phyloP scores from a whole-genome alignment of 2,113 vertebrate genomes.

The Clarias batrachus region DNA sequence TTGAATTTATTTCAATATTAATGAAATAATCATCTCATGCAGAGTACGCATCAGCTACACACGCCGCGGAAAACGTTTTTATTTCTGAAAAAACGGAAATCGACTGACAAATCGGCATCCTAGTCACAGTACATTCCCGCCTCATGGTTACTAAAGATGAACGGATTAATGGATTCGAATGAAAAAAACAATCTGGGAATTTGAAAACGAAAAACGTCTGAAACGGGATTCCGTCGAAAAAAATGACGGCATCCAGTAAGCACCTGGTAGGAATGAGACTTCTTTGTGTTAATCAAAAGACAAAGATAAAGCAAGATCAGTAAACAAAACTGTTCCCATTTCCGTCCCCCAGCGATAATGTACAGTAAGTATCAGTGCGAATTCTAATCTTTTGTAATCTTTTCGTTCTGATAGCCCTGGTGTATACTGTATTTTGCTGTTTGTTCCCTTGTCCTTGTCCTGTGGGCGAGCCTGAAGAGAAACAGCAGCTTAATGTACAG shows the following conservation, averaged over 20 bases:
- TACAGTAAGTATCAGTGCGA: not conserved
- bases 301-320: not conserved
- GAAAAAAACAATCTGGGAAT: not conserved
- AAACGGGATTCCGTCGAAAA: not conserved
- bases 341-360: not conserved
- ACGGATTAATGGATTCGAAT: not conserved
- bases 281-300: not conserved
- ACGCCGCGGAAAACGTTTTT: not conserved
- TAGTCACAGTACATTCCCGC: not conserved
- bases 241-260: not conserved
- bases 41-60: not conserved
- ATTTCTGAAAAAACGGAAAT: not conserved
- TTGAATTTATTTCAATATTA: not conserved
- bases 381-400: not conserved
- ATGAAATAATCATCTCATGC: not conserved
- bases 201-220: not conserved
- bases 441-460: slow-evolving; percentile 1
- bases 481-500: slow-evolving; percentile 12
- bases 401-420: not conserved
- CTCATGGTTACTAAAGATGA: not conserved
- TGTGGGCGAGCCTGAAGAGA: slow-evolving; percentile 7
- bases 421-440: not conserved
- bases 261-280: not conserved
- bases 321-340: not conserved
- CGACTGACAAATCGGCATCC: not conserved